phyloP scores from a whole-genome alignment of 2,113 vertebrate genomes.

The Tyrannus savana region DNA sequence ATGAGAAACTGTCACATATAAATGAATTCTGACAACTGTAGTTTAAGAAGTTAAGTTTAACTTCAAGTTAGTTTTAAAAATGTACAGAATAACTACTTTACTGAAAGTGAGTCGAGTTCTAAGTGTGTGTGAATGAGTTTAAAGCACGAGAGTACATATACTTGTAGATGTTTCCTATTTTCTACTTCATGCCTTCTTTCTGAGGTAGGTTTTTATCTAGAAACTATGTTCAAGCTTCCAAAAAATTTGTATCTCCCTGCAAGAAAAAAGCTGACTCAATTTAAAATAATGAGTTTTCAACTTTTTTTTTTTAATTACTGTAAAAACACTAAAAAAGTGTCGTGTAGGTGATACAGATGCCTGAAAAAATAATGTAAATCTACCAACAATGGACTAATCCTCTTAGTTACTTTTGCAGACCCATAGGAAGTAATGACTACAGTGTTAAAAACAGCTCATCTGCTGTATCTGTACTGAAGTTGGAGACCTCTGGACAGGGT shows the following conservation, averaged over 20 bases:
- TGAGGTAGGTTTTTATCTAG: background rate
- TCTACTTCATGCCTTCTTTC: background rate
- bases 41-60: no score
- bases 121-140: background rate
- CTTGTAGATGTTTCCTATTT: background rate
- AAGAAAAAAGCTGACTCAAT: background rate
- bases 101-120: background rate
- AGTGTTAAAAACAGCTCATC: background rate
- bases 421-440: background rate
- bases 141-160: accelerated
- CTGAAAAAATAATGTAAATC: background rate
- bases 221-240: background rate
- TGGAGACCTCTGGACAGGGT: background rate
- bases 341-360: background rate
- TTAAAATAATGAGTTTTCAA: background rate
- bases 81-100: background rate
- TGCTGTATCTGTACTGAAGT: background rate
- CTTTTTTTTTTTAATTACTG: background rate
- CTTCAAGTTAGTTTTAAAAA: background rate
- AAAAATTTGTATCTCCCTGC: background rate
- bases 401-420: background rate
- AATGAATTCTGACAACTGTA: background rate
- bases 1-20: background rate
- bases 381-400: background rate
- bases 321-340: background rate